A percentile compares a stretch with the other conserved stretches of the same genome.
phyloP scores from a whole-genome alignment of 2,113 vertebrate species.

The Emydocephalus ijimae region DNA sequence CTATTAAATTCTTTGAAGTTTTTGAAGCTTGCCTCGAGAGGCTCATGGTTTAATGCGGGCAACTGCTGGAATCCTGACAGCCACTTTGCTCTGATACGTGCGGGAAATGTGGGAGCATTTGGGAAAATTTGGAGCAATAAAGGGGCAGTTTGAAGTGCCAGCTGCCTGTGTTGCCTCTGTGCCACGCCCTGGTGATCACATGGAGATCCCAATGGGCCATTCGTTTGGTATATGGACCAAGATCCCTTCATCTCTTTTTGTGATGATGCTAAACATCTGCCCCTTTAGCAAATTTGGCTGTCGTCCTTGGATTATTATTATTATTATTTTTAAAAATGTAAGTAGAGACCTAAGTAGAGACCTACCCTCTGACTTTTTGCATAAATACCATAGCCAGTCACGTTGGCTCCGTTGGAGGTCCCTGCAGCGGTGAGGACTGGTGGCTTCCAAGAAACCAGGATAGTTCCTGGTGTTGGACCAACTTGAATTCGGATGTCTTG shows the following conservation, averaged over 20 bases:
- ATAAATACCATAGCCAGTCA: conserved; percentile 91
- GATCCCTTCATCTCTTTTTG: not conserved
- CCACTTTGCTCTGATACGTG: no score
- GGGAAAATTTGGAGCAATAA: no score
- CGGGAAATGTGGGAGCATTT: no score
- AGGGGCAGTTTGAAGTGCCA: no score
- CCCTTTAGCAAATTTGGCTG: not conserved
- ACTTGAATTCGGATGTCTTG: conserved; percentile 85
- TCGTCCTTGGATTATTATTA: not conserved
- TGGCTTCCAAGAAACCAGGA: conserved; percentile 90
- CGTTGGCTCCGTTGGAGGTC: conserved; percentile 90
- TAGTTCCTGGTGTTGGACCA: conserved; percentile 73
- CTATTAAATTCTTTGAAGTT: no score
- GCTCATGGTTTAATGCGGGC: no score
- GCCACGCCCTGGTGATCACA: no score
- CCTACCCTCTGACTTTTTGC: conserved; percentile 92
- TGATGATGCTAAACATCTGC: not conserved
- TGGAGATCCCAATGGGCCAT: no score
- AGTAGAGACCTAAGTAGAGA: not conserved
- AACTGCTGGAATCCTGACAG: no score
- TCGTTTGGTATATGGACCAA: no score
- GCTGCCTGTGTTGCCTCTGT: no score
- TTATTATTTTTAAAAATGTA: not conserved
- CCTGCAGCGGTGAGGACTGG: conserved; percentile 81
- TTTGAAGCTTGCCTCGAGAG: no score